These are phyloP conservation scores for Eupeodes latifasciatus DNA, from an alignment of 2,888 invertebrate species.

Conservation along the genomic window DNA sequence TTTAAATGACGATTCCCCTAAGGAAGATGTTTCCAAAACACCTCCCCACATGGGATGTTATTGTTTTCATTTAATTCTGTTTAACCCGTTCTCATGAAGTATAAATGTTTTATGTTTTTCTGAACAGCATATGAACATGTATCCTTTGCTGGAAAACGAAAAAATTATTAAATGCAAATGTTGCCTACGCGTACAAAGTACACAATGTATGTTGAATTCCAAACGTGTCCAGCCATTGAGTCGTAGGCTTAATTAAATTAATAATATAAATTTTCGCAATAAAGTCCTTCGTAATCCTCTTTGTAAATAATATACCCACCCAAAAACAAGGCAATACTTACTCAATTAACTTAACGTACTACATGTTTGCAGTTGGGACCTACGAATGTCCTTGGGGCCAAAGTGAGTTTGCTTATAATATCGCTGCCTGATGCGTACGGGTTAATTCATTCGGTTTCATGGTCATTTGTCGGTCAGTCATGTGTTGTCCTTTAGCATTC, in stretches of 20 bases:
- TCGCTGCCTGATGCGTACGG: slow-evolving; percentile 19
- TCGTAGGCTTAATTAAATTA: slow-evolving; percentile 74
- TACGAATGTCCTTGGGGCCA: slow-evolving; percentile 49
- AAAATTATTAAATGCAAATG: slow-evolving; percentile 50
- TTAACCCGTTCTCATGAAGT: not conserved
- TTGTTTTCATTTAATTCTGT: slow-evolving; percentile 65
- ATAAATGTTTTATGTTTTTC: slow-evolving; percentile 26
- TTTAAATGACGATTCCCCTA: slow-evolving; percentile 82
- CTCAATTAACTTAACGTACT: slow-evolving; percentile 73
- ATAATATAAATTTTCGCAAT: slow-evolving; percentile 73
- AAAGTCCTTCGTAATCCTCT: slow-evolving; percentile 72
- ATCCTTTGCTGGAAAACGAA: slow-evolving; percentile 22
- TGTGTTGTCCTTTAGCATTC: slow-evolving; percentile 29
- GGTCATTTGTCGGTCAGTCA: slow-evolving; percentile 69
- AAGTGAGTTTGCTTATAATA: slow-evolving; percentile 26
- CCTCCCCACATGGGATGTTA: slow-evolving; percentile 77
- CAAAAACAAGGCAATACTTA: slow-evolving; percentile 60
- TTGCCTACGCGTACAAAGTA: slow-evolving; percentile 24
- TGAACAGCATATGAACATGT: slow-evolving; percentile 3
- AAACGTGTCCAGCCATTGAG: slow-evolving; percentile 67
- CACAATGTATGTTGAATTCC: slow-evolving; percentile 52
- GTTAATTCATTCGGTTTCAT: slow-evolving; percentile 45
- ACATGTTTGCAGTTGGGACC: slow-evolving; percentile 75
- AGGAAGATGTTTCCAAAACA: slow-evolving; percentile 76
- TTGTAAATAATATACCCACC: slow-evolving; percentile 62